Conservation (phyloP, 2,888 invertebrate genomes). For the Sesia bembeciformis region DNA sequence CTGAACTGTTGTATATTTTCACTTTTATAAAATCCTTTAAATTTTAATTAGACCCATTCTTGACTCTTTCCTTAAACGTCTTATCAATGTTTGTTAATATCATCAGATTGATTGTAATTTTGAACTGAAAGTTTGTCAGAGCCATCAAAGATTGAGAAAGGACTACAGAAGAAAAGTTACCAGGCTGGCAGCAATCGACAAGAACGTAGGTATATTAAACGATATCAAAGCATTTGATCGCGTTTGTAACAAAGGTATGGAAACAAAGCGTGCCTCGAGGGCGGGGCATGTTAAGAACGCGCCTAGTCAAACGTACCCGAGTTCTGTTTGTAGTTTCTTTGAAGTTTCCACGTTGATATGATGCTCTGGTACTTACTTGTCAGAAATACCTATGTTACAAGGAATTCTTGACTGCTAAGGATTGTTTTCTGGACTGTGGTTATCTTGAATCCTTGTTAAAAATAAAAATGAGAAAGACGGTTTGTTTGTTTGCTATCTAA, state of each 20-base stretch:
- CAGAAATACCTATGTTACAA: background rate
- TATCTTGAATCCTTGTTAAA: too few species aligned
- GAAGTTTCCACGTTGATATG: slow-evolving; percentile 53
- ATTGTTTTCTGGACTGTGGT: too few species aligned
- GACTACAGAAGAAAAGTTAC: slow-evolving; percentile 22
- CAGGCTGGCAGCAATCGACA: slow-evolving; percentile 48
- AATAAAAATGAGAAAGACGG: too few species aligned
- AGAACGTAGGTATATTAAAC: slow-evolving; percentile 23
- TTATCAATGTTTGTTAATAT: background rate
- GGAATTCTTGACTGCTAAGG: too few species aligned
- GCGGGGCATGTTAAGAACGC: slow-evolving; percentile 50
- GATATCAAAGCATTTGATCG: slow-evolving; percentile 35
- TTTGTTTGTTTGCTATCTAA: too few species aligned
- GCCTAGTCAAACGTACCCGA: slow-evolving; percentile 67
- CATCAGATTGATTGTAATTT: background rate
- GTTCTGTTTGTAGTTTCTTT: slow-evolving; percentile 67
- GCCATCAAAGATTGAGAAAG: background rate
- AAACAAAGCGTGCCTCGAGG: slow-evolving; percentile 59
- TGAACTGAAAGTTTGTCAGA: background rate
- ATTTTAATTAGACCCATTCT: too few species aligned
- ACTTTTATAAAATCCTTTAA: too few species aligned
- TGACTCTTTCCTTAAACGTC: too few species aligned
- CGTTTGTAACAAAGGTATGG: slow-evolving; percentile 39
- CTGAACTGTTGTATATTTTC: slow-evolving; percentile 6
- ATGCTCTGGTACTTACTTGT: slow-evolving; percentile 38